phyloP scores from a whole-genome alignment of 2,888 invertebrate genomes.

The Spodoptera exigua region DNA sequence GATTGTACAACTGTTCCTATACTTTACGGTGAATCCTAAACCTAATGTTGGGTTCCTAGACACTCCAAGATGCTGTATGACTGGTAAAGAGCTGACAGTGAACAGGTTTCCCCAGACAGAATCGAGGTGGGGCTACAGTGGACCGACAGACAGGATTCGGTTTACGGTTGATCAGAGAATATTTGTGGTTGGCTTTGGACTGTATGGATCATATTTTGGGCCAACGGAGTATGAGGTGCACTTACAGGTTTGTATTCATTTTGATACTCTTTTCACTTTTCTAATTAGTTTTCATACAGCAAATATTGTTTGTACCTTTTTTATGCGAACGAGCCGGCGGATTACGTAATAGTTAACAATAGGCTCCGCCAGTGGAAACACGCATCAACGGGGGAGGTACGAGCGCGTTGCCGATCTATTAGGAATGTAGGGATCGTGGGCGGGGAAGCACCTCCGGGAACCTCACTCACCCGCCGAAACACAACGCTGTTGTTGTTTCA shows the following conservation, averaged over 20 bases:
- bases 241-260: conserved; percentile 83
- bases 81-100: conserved; percentile 93
- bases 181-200: conserved; percentile 95
- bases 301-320: no score
- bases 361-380: no score
- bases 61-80: conserved; percentile 93
- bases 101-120: conserved; percentile 93
- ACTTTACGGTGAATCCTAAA: conserved; percentile 93
- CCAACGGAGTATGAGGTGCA: conserved; percentile 93
- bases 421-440: no score
- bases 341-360: no score
- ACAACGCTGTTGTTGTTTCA: no score
- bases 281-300: neutral
- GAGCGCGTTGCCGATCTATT: no score
- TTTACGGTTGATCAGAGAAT: conserved; percentile 94
- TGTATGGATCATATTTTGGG: conserved; percentile 95
- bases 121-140: conserved; percentile 95
- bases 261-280: neutral
- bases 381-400: no score
- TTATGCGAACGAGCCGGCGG: no score
- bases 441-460: no score
- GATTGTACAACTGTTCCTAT: conserved; percentile 92
- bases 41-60: conserved; percentile 92
- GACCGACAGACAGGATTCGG: conserved; percentile 94
- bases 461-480: no score